Evolutionary conservation across 2,797 vertebrate genomes (phyloP).

Genomic region (Crenuchus spilurus): DNA sequence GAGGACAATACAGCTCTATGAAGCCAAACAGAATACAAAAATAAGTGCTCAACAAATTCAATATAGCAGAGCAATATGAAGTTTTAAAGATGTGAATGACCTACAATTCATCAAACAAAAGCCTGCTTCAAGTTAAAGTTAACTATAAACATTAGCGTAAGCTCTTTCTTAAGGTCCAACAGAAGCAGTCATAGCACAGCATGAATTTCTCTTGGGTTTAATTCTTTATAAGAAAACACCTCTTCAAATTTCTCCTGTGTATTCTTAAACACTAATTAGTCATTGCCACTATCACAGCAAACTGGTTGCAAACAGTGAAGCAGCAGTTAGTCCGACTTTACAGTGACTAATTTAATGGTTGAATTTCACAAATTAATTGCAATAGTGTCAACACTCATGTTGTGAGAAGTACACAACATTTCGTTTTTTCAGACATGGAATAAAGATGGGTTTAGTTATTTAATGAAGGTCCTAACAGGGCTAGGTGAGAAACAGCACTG

Average conservation of each 20-base stretch:
- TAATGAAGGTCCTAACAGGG: no score
- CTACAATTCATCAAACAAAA: not conserved
- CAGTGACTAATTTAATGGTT: not conserved
- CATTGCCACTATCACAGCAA: not conserved
- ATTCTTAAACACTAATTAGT: slow-evolving; percentile 1
- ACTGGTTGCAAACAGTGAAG: not conserved
- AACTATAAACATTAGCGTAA: no score
- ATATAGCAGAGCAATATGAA: not conserved
- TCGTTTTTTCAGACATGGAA: not conserved
- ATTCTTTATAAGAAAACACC: not conserved
- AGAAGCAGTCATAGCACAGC: not conserved
- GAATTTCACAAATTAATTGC: not conserved
- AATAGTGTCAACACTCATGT: not conserved
- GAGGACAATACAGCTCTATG: not conserved
- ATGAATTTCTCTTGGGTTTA: not conserved
- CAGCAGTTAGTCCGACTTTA: not conserved
- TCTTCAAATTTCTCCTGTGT: not conserved
- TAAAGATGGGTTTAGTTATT: not conserved
- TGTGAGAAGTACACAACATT: not conserved
- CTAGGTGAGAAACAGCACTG: no score
- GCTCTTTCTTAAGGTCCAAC: not conserved
- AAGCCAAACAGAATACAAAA: not conserved
- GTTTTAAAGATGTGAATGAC: not conserved
- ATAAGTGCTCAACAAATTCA: not conserved
- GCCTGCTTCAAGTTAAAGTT: not conserved